Conservation (phyloP, 2,797 vertebrate genomes). For the Sardinella longiceps region DNA sequence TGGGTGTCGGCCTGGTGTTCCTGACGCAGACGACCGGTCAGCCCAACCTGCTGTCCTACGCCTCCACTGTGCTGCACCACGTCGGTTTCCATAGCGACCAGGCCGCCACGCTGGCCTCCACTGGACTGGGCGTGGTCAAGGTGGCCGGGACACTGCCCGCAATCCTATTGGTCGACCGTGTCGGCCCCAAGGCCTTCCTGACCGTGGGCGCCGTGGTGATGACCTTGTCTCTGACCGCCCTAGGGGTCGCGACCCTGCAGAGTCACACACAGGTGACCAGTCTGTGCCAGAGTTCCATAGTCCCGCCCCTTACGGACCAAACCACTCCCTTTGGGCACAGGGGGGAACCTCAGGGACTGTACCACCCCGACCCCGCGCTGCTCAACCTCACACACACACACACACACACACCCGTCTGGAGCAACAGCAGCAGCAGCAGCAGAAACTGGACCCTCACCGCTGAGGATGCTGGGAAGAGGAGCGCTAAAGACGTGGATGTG, state of each 20-base stretch:
- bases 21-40: constrained; percentile 94
- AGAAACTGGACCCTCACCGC: constrained; percentile 29
- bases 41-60: constrained; percentile 92
- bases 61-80: constrained; percentile 89
- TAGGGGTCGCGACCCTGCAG: constrained; percentile 83
- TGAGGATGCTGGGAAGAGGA: constrained; percentile 31
- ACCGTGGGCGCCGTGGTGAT: constrained; percentile 87
- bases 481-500: constrained; percentile 41
- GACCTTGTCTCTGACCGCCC: constrained; percentile 80
- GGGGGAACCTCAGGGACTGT: constrained; percentile 41
- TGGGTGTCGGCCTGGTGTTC: constrained; percentile 85
- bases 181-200: constrained; percentile 91
- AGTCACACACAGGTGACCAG: constrained; percentile 83
- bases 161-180: constrained; percentile 85
- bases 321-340: constrained; percentile 64
- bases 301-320: constrained; percentile 51
- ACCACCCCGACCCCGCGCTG: constrained; percentile 41
- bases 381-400: constrained; percentile 18
- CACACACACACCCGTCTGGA: background rate
- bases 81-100: constrained; percentile 92
- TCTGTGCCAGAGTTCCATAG: constrained; percentile 76
- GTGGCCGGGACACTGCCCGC: constrained; percentile 88
- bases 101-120: constrained; percentile 91
- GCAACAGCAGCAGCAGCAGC: background rate
- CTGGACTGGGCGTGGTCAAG: constrained; percentile 91